Base-by-base conservation (phyloP, 2,888 invertebrate genomes). In the Lamellibrachia columna region DNA sequence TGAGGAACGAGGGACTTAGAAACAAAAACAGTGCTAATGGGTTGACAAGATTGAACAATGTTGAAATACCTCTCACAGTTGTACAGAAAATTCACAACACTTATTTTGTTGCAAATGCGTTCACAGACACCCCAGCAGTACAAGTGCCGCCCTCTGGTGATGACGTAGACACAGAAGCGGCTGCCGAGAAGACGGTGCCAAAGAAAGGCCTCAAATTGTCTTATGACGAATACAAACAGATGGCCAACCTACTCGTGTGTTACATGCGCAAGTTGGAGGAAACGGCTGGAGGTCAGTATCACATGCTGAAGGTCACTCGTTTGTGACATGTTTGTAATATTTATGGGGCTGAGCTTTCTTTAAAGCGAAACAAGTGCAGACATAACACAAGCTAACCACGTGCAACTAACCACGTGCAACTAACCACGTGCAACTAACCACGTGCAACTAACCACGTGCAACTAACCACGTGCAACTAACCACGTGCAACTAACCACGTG, bases 211-310 rank as follows among this genome's bases (percentile, higher is more conserved):
- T 97, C 93, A 97, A 97, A 93, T 94, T 99, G 91, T 98, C 98
- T 1, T 99, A 98, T 95, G 99, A 99, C 94, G 98, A 99, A 94
- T 99, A 99, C 97, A 99, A 98, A 96, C 97, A 98, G 92, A 97
- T 99, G 93, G 98, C 99, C 91, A 99, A 99, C 95, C 98, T 99
- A 97, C 97, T 99, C 93, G 98, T 99, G 4, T 97, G 98, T 92
- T 98, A 98, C 95, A 98, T 99, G 98, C 97, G 99, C 94, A 97
- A 97, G 94, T 98, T 98, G 96, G 99, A 99, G 96, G 97, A 97
- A 92, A 93, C 93, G 53, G 95, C 93, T 75, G 95, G 95, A 92
- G 96, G 96, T 94, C 91, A 93, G 58, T 22, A 91, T 40, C 7
- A 90, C 90, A 15, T 90, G 52, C 15, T 60, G 60, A 60, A 11